Conservation (phyloP, 1,140 invertebrate genomes). For the Drosophila asahinai region DNA sequence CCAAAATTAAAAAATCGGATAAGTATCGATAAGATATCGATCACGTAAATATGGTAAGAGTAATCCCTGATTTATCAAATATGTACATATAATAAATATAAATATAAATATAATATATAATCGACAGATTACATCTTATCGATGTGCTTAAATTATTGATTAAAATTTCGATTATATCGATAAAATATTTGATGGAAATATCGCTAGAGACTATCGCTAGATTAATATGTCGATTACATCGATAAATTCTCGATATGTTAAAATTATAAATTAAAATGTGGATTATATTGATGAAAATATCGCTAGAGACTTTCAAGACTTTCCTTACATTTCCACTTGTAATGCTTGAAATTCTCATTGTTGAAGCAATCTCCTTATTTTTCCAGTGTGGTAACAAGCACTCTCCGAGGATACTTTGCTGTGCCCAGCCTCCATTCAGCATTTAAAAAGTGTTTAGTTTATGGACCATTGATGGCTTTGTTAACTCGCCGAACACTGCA, state of each 20-base stretch:
- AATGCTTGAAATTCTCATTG: neutral
- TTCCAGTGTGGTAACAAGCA: constrained; percentile 25
- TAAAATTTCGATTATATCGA: too few species aligned
- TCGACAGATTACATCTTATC: too few species aligned
- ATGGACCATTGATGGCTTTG: constrained; percentile 85
- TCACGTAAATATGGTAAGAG: neutral
- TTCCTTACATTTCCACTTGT: neutral
- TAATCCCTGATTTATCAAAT: neutral
- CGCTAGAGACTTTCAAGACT: too few species aligned
- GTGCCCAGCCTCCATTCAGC: constrained; percentile 43
- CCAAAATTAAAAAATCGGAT: neutral
- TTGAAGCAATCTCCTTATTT: neutral
- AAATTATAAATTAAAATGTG: neutral
- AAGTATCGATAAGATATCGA: neutral
- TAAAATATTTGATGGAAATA: too few species aligned
- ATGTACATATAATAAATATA: too few species aligned
- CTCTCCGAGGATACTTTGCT: constrained; percentile 12
- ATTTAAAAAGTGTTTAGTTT: constrained; percentile 85
- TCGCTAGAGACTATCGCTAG: too few species aligned
- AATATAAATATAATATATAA: too few species aligned
- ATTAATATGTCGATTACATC: neutral
- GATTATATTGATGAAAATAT: neutral
- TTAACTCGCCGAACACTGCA: constrained; percentile 70
- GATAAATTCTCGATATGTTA: neutral
- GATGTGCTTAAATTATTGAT: too few species aligned